Conservation (phyloP, 92 coral and sea anemone species). For the Montipora capitata region DNA sequence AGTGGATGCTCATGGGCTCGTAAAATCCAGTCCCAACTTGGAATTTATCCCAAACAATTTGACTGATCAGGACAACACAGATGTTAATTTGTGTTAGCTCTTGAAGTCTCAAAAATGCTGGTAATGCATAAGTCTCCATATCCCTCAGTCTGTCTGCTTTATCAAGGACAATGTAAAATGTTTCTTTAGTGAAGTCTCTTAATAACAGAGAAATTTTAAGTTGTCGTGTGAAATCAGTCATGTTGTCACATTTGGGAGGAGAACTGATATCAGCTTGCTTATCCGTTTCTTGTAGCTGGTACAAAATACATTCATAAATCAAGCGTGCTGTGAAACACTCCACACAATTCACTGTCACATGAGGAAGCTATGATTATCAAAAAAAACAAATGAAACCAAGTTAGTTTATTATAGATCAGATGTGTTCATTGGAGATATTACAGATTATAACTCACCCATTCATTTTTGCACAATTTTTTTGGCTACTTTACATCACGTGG, state of each 20-base stretch:
- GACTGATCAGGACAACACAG: slow-evolving; percentile 92
- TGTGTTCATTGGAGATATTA: too few relatives aligned
- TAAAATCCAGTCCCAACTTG: slow-evolving; percentile 94
- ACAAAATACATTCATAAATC: slow-evolving; percentile 86
- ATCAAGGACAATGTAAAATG: slow-evolving; percentile 90
- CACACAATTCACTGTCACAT: slow-evolving; percentile 87
- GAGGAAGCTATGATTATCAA: slow-evolving; percentile 79
- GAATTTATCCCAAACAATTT: slow-evolving; percentile 94
- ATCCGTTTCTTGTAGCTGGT: slow-evolving; percentile 71
- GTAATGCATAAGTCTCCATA: slow-evolving; percentile 85
- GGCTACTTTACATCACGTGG: too few relatives aligned
- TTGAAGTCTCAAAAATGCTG: slow-evolving; percentile 89
- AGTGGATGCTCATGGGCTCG: slow-evolving; percentile 82
- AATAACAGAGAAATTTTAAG: slow-evolving; percentile 62
- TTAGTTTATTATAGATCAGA: background rate
- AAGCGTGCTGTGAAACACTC: slow-evolving; percentile 90
- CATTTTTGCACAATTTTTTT: too few relatives aligned
- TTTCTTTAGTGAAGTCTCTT: slow-evolving; percentile 68
- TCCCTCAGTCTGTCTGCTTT: slow-evolving; percentile 96
- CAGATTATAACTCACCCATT: too few relatives aligned
- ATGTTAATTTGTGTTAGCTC: slow-evolving; percentile 88
- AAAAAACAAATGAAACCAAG: background rate
- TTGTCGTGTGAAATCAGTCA: slow-evolving; percentile 92
- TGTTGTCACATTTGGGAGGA: slow-evolving; percentile 87
- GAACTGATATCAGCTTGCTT: slow-evolving; percentile 37